Conservation (phyloP, 64 coral and sea anemone genomes). For the Cladopsammia gracilis region DNA sequence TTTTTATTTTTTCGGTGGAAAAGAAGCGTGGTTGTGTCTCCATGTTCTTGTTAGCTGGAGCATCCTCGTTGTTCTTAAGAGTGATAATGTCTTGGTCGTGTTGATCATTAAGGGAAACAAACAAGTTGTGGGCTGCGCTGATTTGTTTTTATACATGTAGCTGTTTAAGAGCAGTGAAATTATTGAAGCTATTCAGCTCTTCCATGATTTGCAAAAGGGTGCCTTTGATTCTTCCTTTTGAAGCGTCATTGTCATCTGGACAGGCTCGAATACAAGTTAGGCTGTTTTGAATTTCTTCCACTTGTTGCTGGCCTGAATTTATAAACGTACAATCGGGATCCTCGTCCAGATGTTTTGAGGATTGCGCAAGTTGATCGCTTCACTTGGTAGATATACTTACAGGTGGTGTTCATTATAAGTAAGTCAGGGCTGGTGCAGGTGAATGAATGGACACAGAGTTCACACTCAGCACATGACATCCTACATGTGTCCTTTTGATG, state of each 20-base stretch:
- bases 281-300: conserved; percentile 29
- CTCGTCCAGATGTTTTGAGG: neutral
- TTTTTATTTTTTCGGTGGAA: conserved; percentile 34
- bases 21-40: conserved; percentile 37
- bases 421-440: too few relatives aligned
- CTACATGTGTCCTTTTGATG: too few relatives aligned
- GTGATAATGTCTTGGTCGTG: neutral
- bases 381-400: conserved; percentile 3
- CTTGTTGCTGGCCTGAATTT: neutral
- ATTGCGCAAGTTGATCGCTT: neutral
- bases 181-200: conserved; percentile 13
- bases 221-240: conserved; percentile 43
- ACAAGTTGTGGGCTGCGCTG: conserved; percentile 15
- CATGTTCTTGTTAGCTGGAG: conserved; percentile 60
- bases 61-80: conserved; percentile 5
- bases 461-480: too few relatives aligned
- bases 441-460: too few relatives aligned
- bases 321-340: neutral
- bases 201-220: conserved; percentile 20
- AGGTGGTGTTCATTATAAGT: too few relatives aligned
- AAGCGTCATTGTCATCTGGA: conserved; percentile 2
- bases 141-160: conserved; percentile 55
- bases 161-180: conserved; percentile 1
- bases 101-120: neutral
- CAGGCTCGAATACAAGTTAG: neutral